Evolutionary conservation across 2,888 invertebrate genomes (phyloP).

Genomic region (Buathra laborator): DNA sequence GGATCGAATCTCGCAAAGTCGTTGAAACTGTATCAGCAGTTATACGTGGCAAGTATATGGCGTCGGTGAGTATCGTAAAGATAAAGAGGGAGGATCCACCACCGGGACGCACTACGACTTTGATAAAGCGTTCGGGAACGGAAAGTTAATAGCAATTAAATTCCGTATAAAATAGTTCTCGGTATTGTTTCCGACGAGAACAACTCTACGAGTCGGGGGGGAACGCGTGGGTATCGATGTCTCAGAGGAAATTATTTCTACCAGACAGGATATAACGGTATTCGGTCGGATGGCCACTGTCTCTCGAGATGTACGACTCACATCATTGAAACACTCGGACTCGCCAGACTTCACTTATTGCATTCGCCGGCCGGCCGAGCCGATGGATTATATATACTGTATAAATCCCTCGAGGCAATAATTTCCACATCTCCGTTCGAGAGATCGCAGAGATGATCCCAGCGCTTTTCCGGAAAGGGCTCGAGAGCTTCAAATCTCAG

Average conservation of each 20-base stretch:
- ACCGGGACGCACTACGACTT: not conserved
- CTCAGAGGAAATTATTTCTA: constrained; percentile 44
- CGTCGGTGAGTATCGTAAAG: not conserved
- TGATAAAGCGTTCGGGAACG: not conserved
- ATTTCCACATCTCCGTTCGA: constrained; percentile 58
- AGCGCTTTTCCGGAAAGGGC: constrained; percentile 37
- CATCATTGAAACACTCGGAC: constrained; percentile 58
- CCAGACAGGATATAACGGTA: constrained; percentile 27
- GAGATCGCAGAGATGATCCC: constrained; percentile 18
- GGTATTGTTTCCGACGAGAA: not conserved
- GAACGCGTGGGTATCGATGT: not conserved
- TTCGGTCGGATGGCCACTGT: constrained; percentile 26
- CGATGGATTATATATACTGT: constrained; percentile 44
- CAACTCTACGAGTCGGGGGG: not conserved
- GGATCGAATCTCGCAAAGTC: not conserved
- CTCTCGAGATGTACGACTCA: constrained; percentile 42
- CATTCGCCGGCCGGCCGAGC: constrained; percentile 43
- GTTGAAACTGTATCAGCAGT: constrained; percentile 9
- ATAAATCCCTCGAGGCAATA: constrained; percentile 65
- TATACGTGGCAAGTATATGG: not conserved
- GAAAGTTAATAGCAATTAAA: constrained; percentile 2
- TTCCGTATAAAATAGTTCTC: not conserved
- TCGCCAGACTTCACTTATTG: constrained; percentile 59
- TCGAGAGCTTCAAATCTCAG: constrained; percentile 18
- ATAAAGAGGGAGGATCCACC: not conserved